phyloP scores from a whole-genome alignment of 2,888 invertebrate species.

The Drosophila parthenogenetica region DNA sequence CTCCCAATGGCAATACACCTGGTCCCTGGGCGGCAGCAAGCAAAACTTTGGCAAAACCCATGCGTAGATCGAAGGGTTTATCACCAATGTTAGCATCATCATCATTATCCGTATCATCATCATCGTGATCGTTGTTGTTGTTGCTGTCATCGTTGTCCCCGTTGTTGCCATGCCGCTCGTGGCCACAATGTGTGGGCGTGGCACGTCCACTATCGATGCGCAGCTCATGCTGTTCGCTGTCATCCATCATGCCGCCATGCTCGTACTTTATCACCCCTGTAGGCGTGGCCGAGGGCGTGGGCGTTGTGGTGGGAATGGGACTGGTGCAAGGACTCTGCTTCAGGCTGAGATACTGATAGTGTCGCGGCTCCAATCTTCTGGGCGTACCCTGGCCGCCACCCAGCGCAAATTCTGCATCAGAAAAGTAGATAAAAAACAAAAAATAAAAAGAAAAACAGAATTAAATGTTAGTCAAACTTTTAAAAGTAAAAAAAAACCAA shows the following conservation, averaged over 20 bases:
- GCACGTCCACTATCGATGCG: slow-evolving; percentile 68
- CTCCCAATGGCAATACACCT: slow-evolving; percentile 35
- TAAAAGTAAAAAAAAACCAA: slow-evolving; percentile 6
- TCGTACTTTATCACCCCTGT: slow-evolving; percentile 79
- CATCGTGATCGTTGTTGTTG: slow-evolving; percentile 53
- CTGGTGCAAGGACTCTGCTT: slow-evolving; percentile 83
- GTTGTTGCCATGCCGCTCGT: slow-evolving; percentile 56
- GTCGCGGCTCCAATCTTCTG: neutral
- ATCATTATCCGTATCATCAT: slow-evolving; percentile 62
- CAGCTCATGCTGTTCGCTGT: slow-evolving; percentile 63
- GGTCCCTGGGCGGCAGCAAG: slow-evolving; percentile 60
- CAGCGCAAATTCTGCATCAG: slow-evolving; percentile 39
- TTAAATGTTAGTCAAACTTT: slow-evolving; percentile 31
- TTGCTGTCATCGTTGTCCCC: slow-evolving; percentile 55
- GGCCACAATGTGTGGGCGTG: slow-evolving; percentile 55
- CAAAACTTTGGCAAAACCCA: slow-evolving; percentile 80
- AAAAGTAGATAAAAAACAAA: neutral
- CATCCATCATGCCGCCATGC: slow-evolving; percentile 64
- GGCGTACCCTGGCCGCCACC: slow-evolving; percentile 44
- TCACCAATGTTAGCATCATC: slow-evolving; percentile 41
- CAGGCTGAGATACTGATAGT: slow-evolving; percentile 65
- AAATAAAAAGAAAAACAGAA: slow-evolving; percentile 21
- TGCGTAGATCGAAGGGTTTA: slow-evolving; percentile 84
- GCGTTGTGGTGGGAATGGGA: slow-evolving; percentile 53
- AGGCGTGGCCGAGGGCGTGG: slow-evolving; percentile 41